Conservation (phyloP, 2,113 vertebrate species). For the Phodopus roborovskii region DNA sequence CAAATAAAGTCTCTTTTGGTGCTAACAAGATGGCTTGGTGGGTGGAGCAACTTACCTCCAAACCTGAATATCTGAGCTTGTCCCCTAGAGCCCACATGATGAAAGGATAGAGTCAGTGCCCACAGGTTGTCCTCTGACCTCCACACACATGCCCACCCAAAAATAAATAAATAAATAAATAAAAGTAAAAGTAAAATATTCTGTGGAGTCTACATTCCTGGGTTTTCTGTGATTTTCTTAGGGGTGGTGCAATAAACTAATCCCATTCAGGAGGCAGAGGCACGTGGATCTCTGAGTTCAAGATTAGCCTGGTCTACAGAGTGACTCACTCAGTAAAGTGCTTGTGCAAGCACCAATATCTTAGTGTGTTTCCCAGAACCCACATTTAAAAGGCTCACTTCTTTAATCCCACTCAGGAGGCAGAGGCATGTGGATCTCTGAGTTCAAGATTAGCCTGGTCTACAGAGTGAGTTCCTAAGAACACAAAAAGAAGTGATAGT, state of each 20-base stretch:
- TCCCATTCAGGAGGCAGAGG: no score
- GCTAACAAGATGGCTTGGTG: background rate
- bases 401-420: background rate
- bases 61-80: background rate
- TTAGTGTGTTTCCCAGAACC: background rate
- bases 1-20: slow-evolving; percentile 55
- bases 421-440: background rate
- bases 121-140: background rate
- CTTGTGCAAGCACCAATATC: background rate
- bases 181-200: background rate
- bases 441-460: background rate
- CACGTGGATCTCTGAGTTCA: no score
- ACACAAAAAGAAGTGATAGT: background rate
- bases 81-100: background rate
- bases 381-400: background rate
- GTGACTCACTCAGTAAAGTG: background rate
- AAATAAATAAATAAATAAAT: background rate
- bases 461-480: background rate
- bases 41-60: background rate
- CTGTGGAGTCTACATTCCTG: slow-evolving; percentile 15
- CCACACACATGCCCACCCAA: background rate
- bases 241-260: background rate
- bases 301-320: no score
- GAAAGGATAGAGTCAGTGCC: background rate
- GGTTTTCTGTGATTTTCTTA: background rate